Base-by-base conservation (phyloP, 1,140 invertebrate species). In the Trichomalopsis sarcophagae region DNA sequence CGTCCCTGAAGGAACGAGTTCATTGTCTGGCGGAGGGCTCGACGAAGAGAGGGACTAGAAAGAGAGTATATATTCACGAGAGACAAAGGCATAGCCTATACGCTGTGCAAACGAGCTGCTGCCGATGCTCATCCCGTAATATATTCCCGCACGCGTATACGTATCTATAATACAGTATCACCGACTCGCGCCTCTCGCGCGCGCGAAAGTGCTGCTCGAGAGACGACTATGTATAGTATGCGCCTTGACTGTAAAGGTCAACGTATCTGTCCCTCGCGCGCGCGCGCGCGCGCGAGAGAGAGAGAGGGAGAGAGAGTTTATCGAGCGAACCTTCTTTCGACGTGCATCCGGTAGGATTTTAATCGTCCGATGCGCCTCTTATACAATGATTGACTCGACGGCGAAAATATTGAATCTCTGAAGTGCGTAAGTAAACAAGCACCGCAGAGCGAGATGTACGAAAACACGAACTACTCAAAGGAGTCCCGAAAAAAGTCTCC, bases 1-100 rank as follows among this genome's bases (percentile, higher is more conserved):
- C 88, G 90, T 90, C 89, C 89, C 88, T 89, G 87, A 81, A 84
- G 82, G 50, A 84, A 79, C 75, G 90, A 81, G 91, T 91, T 91
- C 90, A 91, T 91, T 87, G 89, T 83, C 89, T 90, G 82, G 86
- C 84, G 85, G 86, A 90, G 80, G 86, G 84, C 87, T 80, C 75
- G 84, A 62, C 73, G 84, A 62, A 62, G 55, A 62, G 55, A 62
- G 55, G 21, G 55, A 62, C 55, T 62, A 62, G 55, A 62, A 62
- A 62, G 55, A 62, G 55, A 62, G 55, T 62, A 17, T 62, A n/a
- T n/a, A 62, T 6, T 62, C 55, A 62, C 55, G 55, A 62, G 55
- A 90, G 87, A 89, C 88, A 89, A 90, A 90, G 89, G 85, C 84
- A 76, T 30, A n/a, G 55, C 55, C 55, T 62, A 62, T 62, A 62